Conservation (phyloP, 2,888 invertebrate species). For the Lepidocyrtinus sp. region DNA sequence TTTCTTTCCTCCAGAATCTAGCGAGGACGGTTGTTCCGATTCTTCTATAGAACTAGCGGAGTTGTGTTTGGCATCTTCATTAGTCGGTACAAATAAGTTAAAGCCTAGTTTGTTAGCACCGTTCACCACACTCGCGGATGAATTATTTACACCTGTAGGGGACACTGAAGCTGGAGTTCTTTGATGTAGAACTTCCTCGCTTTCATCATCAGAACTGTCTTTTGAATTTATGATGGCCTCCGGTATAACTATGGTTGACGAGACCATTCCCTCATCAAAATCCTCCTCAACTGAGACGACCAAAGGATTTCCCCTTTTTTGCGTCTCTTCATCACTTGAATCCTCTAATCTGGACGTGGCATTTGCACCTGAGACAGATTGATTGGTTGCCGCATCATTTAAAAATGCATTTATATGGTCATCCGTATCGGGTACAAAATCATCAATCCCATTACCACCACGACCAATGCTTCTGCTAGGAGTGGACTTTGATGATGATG, state of each 20-base stretch:
- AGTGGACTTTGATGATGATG: slow-evolving; percentile 25
- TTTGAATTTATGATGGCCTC: slow-evolving; percentile 25
- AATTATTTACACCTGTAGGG: background rate
- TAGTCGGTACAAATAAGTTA: slow-evolving; percentile 45
- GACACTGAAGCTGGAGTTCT: background rate
- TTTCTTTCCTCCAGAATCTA: slow-evolving; percentile 31
- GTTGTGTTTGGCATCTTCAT: slow-evolving; percentile 33
- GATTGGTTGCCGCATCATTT: slow-evolving; percentile 48
- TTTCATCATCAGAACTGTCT: slow-evolving; percentile 53
- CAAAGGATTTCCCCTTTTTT: slow-evolving; percentile 82
- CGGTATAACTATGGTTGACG: slow-evolving; percentile 30
- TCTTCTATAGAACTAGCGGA: slow-evolving; percentile 37
- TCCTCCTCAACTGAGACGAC: slow-evolving; percentile 90
- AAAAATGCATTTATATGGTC: slow-evolving; percentile 71
- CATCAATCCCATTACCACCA: slow-evolving; percentile 77
- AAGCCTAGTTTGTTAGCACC: slow-evolving; percentile 59
- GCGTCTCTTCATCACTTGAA: slow-evolving; percentile 71
- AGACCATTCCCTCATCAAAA: slow-evolving; percentile 77
- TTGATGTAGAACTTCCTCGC: slow-evolving; percentile 40
- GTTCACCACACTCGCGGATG: background rate
- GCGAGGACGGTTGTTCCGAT: slow-evolving; percentile 43
- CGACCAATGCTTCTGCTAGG: slow-evolving; percentile 34
- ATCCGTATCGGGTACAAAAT: slow-evolving; percentile 80
- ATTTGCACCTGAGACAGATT: slow-evolving; percentile 68
- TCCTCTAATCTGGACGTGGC: slow-evolving; percentile 25